A percentile compares a stretch with the other conserved stretches of the same genome.
phyloP scores from a whole-genome alignment of 2,888 invertebrate genomes.

The Drosophila pegasa region DNA sequence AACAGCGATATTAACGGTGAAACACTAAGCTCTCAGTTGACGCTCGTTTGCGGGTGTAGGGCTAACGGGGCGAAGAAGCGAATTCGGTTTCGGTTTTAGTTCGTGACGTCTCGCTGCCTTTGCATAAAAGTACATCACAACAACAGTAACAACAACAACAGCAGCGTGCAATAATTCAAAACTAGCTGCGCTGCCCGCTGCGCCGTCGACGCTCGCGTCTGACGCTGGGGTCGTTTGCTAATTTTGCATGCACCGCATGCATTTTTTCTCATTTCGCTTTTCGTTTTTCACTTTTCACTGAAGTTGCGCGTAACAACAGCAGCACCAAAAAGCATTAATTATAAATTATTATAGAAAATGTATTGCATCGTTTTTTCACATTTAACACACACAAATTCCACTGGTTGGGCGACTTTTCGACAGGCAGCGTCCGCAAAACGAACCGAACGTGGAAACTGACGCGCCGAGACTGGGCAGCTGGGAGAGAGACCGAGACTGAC shows the following conservation, averaged over 20 bases:
- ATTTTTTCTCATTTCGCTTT: slow-evolving; percentile 33
- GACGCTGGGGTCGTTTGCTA: slow-evolving; percentile 35
- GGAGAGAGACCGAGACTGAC: slow-evolving; percentile 38
- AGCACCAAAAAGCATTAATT: slow-evolving; percentile 39
- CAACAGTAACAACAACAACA: slow-evolving; percentile 27
- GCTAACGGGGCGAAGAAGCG: slow-evolving; percentile 20
- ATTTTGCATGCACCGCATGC: slow-evolving; percentile 60
- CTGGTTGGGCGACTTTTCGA: slow-evolving; percentile 44
- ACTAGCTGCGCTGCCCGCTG: slow-evolving; percentile 42
- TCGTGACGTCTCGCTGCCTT: slow-evolving; percentile 59
- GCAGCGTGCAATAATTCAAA: slow-evolving; percentile 53
- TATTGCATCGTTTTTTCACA: slow-evolving; percentile 50
- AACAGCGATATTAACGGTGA: slow-evolving; percentile 41
- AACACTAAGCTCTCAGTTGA: slow-evolving; percentile 42
- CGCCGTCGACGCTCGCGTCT: slow-evolving; percentile 17
- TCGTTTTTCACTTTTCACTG: slow-evolving; percentile 52
- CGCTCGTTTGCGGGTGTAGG: slow-evolving; percentile 47
- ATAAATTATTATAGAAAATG: slow-evolving; percentile 21
- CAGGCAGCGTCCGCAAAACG: slow-evolving; percentile 51
- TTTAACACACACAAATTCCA: slow-evolving; percentile 55
- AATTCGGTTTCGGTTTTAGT: slow-evolving; percentile 44
- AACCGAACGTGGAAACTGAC: slow-evolving; percentile 63
- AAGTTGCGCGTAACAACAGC: slow-evolving; percentile 29
- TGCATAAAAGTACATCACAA: slow-evolving; percentile 52
- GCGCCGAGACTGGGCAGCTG: slow-evolving; percentile 51